A percentile compares a stretch with the other conserved stretches of the same genome.
These are phyloP conservation scores for Lepilemur septentrionalis DNA, from an alignment of 2,797 vertebrate species.

Conservation along the genomic window DNA sequence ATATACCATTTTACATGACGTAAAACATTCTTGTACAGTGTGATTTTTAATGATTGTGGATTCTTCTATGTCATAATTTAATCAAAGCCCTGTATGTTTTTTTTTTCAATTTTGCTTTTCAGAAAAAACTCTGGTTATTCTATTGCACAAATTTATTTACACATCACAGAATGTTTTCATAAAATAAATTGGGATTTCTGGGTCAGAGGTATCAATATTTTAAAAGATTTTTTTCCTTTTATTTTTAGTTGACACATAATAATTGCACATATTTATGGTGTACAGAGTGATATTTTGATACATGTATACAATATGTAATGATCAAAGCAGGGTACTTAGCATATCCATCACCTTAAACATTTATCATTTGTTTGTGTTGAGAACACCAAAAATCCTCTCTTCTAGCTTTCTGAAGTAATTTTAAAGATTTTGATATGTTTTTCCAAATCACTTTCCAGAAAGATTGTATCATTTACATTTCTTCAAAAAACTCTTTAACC, in stretches of 20 bases:
- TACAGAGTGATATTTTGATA: too few relatives aligned
- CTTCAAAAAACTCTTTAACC: neutral
- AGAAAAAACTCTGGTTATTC: neutral
- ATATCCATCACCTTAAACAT: too few relatives aligned
- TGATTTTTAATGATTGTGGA: neutral
- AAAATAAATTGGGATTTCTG: neutral
- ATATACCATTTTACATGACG: neutral
- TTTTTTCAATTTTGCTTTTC: neutral
- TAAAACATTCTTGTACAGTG: neutral
- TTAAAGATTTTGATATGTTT: too few relatives aligned
- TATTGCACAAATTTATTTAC: neutral
- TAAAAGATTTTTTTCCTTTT: neutral
- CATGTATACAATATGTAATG: too few relatives aligned
- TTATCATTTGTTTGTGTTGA: too few relatives aligned
- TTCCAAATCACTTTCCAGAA: too few relatives aligned
- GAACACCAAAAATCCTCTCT: too few relatives aligned
- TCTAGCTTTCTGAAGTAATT: too few relatives aligned
- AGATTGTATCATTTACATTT: neutral
- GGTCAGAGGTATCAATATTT: too few relatives aligned
- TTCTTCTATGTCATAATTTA: neutral
- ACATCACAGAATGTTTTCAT: neutral
- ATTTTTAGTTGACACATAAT: too few relatives aligned
- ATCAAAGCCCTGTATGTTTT: neutral
- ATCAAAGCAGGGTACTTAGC: too few relatives aligned
- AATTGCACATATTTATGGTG: too few relatives aligned